Evolutionary conservation across 2,888 invertebrate species (phyloP).

Genomic region (Dynastes maya): DNA sequence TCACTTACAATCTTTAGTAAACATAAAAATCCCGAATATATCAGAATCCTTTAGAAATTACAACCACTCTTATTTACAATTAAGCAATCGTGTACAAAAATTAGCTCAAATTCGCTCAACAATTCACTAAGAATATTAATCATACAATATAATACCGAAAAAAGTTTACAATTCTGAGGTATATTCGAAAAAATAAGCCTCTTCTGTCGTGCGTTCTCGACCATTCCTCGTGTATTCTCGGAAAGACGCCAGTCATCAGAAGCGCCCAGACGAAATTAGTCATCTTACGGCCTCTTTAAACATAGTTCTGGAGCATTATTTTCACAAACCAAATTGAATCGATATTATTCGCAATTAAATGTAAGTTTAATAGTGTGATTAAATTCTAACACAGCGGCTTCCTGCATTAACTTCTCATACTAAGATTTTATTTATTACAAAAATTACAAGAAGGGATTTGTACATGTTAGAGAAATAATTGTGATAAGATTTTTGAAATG

Average conservation of each 20-base stretch:
- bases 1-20: too few species aligned
- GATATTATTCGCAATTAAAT: conserved; percentile 49
- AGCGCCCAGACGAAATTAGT: conserved; percentile 65
- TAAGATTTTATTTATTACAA: background rate
- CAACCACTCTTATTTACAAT: too few species aligned
- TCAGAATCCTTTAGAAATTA: too few species aligned
- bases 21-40: too few species aligned
- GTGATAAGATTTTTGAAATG: too few species aligned
- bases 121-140: too few species aligned
- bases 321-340: conserved; percentile 46
- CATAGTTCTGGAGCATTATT: conserved; percentile 60
- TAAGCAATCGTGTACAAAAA: too few species aligned
- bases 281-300: conserved; percentile 66
- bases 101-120: too few species aligned
- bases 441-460: background rate
- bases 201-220: conserved; percentile 42
- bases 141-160: too few species aligned
- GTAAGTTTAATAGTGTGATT: conserved; percentile 52
- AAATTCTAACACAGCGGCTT: conserved; percentile 23
- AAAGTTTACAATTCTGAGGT: background rate
- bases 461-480: too few species aligned
- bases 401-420: conserved; percentile 2
- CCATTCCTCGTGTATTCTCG: conserved; percentile 51
- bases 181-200: conserved; percentile 29
- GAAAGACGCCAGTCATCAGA: conserved; percentile 62